phyloP scores from a whole-genome alignment of 1,140 invertebrate species.

The Prorops nasuta region DNA sequence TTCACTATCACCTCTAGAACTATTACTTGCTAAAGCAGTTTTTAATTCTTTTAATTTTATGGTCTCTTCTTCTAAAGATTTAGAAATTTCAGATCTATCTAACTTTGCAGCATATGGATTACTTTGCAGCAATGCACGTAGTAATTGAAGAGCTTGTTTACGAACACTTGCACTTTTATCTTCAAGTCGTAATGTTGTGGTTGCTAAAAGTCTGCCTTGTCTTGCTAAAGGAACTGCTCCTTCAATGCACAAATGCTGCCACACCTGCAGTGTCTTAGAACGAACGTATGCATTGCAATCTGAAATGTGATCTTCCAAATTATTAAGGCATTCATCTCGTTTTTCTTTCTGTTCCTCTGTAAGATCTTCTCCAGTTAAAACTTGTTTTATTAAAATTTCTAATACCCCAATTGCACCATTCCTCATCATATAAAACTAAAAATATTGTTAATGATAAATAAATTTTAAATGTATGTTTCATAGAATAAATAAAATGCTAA shows the following conservation, averaged over 20 bases:
- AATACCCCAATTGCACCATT: slow-evolving; percentile 79
- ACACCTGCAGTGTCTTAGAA: slow-evolving; percentile 76
- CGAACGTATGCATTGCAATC: slow-evolving; percentile 82
- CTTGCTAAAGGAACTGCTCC: slow-evolving; percentile 70
- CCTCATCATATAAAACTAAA: slow-evolving; percentile 74
- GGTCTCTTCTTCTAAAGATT: slow-evolving; percentile 60
- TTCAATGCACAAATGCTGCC: slow-evolving; percentile 70
- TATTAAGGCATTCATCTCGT: slow-evolving; percentile 71
- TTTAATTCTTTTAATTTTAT: slow-evolving; percentile 62
- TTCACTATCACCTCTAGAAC: slow-evolving; percentile 44
- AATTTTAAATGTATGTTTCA: slow-evolving; percentile 4
- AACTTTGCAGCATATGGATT: slow-evolving; percentile 74
- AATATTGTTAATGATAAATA: slow-evolving; percentile 12
- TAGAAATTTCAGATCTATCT: slow-evolving; percentile 60
- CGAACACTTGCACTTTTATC: slow-evolving; percentile 78
- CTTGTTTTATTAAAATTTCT: slow-evolving; percentile 69
- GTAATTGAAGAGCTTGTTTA: slow-evolving; percentile 75
- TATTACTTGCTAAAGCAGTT: slow-evolving; percentile 53
- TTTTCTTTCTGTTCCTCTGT: slow-evolving; percentile 64
- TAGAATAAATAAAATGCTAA: not conserved
- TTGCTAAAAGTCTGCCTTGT: slow-evolving; percentile 64
- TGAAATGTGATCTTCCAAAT: slow-evolving; percentile 77
- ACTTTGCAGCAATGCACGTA: slow-evolving; percentile 71
- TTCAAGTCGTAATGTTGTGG: slow-evolving; percentile 67
- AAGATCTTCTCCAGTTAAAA: slow-evolving; percentile 69